Evolutionary conservation across 1,140 invertebrate species (phyloP), one percentile per base, ranked within the genome.

Genomic region (Drosophila baimaii): DNA sequence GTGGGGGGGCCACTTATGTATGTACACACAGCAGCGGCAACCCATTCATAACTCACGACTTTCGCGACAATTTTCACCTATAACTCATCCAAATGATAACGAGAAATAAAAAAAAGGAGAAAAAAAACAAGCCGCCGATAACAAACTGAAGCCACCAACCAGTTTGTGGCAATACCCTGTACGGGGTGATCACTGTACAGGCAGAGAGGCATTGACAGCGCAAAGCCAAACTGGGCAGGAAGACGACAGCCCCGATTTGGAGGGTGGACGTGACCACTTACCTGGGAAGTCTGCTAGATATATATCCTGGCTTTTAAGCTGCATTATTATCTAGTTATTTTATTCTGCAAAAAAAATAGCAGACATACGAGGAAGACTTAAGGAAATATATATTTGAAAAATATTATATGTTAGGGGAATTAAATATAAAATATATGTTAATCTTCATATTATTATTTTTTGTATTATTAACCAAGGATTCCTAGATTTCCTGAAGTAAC

Each of bases 61-160:
- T 86, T 88, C 83, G 83, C 83, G 83, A 88, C 83, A 88, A 88
- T 88, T 88, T 88, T 88, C 83, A 88, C 83, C 83, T 80, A 88
- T 88, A 88, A 88, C 68, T 88, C 83, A 88, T 88, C 83, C 70
- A 80, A 88, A 83, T 83, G 76, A 81, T 88, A 88, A 79, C 83
- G 59, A 69, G 70, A 54, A 85, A n/a, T n/a, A n/a, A n/a, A n/a
- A n/a, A n/a, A n/a, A n/a, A n/a, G n/a, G n/a, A n/a, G n/a, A n/a
- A n/a, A n/a, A n/a, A n/a, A n/a, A n/a, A n/a, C n/a, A 83, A 79
- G 44, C 66, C 75, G 59, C 62, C 66, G 63, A 83, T n/a, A n/a
- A n/a, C n/a, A n/a, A n/a, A n/a, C n/a, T n/a, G n/a, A n/a, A n/a
- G n/a, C n/a, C n/a, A n/a, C n/a, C 76, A 78, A 84, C 81, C 77